Conservation (phyloP, 2,113 vertebrate genomes). For the Xyrauchen texanus region DNA sequence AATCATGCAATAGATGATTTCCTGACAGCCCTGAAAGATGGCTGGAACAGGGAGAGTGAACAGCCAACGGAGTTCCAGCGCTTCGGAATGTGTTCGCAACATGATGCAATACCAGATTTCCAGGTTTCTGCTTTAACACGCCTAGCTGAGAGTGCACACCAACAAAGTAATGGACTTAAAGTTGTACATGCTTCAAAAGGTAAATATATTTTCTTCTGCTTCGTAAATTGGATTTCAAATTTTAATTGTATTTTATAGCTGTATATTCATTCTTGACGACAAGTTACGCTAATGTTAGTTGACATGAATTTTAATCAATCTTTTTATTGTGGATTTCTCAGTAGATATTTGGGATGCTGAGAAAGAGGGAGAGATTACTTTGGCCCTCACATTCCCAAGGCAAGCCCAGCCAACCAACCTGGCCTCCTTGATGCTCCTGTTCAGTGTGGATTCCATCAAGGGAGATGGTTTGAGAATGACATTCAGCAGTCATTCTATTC, state of each 20-base stretch:
- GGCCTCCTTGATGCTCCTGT: slow-evolving; percentile 63
- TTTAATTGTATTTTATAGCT: background rate
- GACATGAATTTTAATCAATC: background rate
- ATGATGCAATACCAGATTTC: background rate
- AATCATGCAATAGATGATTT: slow-evolving; percentile 51
- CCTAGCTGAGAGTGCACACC: slow-evolving; percentile 30
- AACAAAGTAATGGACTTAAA: slow-evolving; percentile 11
- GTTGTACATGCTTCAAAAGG: slow-evolving; percentile 20
- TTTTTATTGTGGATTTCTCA: slow-evolving; percentile 19
- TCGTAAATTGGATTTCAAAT: background rate
- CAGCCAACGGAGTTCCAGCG: slow-evolving; percentile 37
- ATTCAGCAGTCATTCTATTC: slow-evolving; percentile 64
- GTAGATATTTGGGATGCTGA: slow-evolving; percentile 60
- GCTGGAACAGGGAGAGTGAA: slow-evolving; percentile 27
- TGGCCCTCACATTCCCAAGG: slow-evolving; percentile 62
- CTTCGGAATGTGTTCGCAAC: slow-evolving; percentile 64
- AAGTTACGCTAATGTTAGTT: background rate
- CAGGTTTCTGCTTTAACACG: slow-evolving; percentile 32
- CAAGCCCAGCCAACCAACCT: slow-evolving; percentile 26
- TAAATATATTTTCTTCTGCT: background rate
- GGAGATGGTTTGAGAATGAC: slow-evolving; percentile 51
- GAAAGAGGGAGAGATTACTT: slow-evolving; percentile 43
- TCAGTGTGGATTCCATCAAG: slow-evolving; percentile 45
- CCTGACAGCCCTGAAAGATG: slow-evolving; percentile 54
- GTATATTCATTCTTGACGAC: background rate